These are phyloP conservation scores for Peromyscus maniculatus DNA, from an alignment of 2,113 vertebrate genomes.

Conservation along the genomic window DNA sequence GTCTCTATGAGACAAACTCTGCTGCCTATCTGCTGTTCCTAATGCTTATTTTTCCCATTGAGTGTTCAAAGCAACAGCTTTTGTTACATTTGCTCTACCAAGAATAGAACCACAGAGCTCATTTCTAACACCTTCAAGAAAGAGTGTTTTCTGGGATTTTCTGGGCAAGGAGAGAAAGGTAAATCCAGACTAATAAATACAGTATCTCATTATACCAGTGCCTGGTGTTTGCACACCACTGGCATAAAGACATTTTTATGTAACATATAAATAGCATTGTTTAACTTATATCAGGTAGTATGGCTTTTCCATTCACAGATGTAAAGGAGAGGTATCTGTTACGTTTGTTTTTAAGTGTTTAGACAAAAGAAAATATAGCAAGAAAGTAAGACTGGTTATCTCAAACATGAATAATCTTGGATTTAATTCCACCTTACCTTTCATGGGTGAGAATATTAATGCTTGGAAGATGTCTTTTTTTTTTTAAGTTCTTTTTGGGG, in stretches of 20 bases:
- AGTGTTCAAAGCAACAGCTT: neutral
- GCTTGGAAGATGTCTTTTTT: neutral
- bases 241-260: neutral
- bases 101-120: constrained; percentile 28
- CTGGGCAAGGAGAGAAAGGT: neutral
- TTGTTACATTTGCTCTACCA: neutral
- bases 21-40: neutral
- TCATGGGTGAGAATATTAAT: neutral
- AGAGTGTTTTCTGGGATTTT: constrained; percentile 1
- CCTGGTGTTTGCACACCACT: neutral
- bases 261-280: neutral
- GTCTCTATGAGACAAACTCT: neutral
- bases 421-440: neutral
- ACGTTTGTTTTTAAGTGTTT: constrained; percentile 20
- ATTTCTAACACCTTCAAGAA: neutral
- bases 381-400: neutral
- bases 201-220: neutral
- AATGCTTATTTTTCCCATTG: neutral
- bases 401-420: constrained; percentile 19
- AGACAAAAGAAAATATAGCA: constrained; percentile 14
- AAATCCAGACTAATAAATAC: neutral
- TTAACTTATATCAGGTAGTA: neutral
- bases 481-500: neutral
- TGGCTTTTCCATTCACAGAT: neutral
- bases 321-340: neutral